Conservation (phyloP, 2,888 invertebrate genomes). For the Lepidocyrtoides sp. region DNA sequence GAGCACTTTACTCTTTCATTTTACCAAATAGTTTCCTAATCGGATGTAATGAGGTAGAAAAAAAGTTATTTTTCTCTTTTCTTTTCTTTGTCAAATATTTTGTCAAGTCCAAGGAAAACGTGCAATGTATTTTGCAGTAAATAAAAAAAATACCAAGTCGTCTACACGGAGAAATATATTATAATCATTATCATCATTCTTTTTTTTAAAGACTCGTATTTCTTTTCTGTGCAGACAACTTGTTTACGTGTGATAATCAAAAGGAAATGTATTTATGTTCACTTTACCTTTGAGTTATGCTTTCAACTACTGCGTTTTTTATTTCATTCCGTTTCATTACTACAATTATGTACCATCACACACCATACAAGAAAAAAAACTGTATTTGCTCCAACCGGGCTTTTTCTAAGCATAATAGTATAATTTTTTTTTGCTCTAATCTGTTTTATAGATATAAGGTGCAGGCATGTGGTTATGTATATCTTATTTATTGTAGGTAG, state of each 20-base stretch:
- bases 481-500: slow-evolving; percentile 61
- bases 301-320: slow-evolving; percentile 58
- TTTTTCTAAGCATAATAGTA: background rate
- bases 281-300: slow-evolving; percentile 60
- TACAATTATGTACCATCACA: slow-evolving; percentile 31
- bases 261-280: slow-evolving; percentile 63
- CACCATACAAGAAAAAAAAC: slow-evolving; percentile 21
- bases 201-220: slow-evolving; percentile 6
- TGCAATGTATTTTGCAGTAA: slow-evolving; percentile 18
- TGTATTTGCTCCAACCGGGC: background rate
- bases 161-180: slow-evolving; percentile 1
- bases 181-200: slow-evolving; percentile 35
- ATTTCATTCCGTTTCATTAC: slow-evolving; percentile 40
- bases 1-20: slow-evolving; percentile 48
- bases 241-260: slow-evolving; percentile 62
- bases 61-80: slow-evolving; percentile 36
- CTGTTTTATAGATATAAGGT: background rate
- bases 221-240: slow-evolving; percentile 31
- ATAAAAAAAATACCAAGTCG: slow-evolving; percentile 12
- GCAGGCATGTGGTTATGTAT: slow-evolving; percentile 37
- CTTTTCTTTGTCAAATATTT: background rate
- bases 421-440: slow-evolving; percentile 9
- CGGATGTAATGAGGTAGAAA: slow-evolving; percentile 75
- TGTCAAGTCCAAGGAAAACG: slow-evolving; percentile 12
- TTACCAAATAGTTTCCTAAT: slow-evolving; percentile 70